phyloP scores from a whole-genome alignment of 2,113 vertebrate species.

The Stigmatopora argus region DNA sequence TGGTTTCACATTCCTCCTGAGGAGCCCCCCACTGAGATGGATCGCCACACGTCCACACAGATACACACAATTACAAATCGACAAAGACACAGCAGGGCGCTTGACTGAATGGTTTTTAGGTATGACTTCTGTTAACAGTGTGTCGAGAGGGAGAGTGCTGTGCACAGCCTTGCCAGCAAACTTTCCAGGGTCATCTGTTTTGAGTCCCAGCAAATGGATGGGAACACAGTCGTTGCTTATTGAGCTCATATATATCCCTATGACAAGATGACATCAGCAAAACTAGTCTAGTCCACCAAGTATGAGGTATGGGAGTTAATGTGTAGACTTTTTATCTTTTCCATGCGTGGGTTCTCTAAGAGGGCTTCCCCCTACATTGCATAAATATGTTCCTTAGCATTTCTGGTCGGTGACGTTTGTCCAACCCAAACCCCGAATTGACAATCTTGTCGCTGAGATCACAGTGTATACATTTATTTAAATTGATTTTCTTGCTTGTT shows the following conservation, averaged over 20 bases:
- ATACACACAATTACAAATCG: constrained; percentile 13
- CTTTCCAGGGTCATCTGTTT: constrained; percentile 21
- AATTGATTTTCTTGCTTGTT: not conserved
- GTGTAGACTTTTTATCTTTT: not conserved
- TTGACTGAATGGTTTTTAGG: constrained; percentile 36
- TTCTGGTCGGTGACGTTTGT: not conserved
- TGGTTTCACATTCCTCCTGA: constrained; percentile 60
- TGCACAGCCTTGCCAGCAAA: constrained; percentile 33
- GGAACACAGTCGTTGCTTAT: constrained; percentile 28
- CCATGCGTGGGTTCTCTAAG: not conserved
- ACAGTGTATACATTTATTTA: not conserved
- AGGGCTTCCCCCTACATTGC: no score
- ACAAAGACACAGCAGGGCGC: constrained; percentile 6
- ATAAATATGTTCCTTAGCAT: not conserved
- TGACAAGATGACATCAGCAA: constrained; percentile 22
- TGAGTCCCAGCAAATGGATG: constrained; percentile 30
- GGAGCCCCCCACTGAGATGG: constrained; percentile 34
- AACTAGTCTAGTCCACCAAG: not conserved
- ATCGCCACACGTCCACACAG: constrained; percentile 17
- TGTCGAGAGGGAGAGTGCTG: constrained; percentile 35
- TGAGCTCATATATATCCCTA: constrained; percentile 5
- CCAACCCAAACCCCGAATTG: no score
- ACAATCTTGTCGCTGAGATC: no score
- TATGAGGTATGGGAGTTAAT: not conserved
- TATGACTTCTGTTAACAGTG: constrained; percentile 49